Conservation (phyloP, 2,888 invertebrate genomes). For the Schizaphis graminum region DNA sequence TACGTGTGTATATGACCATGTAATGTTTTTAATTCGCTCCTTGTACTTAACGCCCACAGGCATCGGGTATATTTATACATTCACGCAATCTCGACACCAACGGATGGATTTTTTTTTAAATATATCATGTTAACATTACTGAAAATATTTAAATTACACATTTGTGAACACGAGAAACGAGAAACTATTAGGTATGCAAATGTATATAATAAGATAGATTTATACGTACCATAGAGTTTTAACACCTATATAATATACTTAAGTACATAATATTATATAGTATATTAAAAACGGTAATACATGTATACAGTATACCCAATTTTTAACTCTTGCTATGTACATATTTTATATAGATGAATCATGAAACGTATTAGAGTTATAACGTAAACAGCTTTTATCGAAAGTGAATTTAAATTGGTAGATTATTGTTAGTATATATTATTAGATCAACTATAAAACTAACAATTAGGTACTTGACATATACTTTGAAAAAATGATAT, state of each 20-base stretch:
- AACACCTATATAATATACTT: background rate
- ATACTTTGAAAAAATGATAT: background rate
- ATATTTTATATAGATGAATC: background rate
- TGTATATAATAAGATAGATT: background rate
- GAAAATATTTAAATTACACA: slow-evolving; percentile 5
- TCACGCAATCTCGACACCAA: slow-evolving; percentile 28
- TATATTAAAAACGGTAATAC: background rate
- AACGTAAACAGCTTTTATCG: background rate
- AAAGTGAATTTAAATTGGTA: background rate
- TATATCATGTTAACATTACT: background rate
- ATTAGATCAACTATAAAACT: background rate
- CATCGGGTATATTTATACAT: background rate
- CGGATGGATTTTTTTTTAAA: background rate
- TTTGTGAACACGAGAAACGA: background rate
- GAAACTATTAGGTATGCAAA: background rate
- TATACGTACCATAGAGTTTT: background rate
- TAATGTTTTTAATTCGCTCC: slow-evolving; percentile 33
- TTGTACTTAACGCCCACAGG: slow-evolving; percentile 28
- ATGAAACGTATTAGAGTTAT: background rate
- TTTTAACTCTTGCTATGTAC: background rate
- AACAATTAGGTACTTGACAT: background rate
- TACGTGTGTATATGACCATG: background rate
- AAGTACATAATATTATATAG: background rate
- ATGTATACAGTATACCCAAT: background rate
- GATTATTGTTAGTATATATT: background rate